Base-by-base conservation (phyloP, 2,888 invertebrate species). In the Gonocerus acuteangulatus region DNA sequence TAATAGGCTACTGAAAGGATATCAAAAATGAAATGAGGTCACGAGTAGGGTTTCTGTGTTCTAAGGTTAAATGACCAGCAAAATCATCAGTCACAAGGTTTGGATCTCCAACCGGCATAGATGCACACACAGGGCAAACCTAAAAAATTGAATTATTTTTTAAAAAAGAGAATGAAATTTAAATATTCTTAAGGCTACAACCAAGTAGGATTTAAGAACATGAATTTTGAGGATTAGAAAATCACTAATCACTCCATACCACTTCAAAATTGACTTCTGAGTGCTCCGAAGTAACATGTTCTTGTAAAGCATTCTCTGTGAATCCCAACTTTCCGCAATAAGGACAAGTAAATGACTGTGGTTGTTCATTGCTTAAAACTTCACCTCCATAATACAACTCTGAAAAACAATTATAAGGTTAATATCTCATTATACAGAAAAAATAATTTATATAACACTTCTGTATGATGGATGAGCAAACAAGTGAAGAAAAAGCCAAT, bases 41-140 rank as follows among this genome's bases (percentile, higher is more conserved):
- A 75, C 94, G 70, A 22, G 88, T 86, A 71, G 87, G 87, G 72
- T 84, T 85, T 72, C 93, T 85, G 78, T 97, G 97, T 75, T 96
- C 95, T 69, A 95, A 78, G 65, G 91, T 89, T 72, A 97, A 84
- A 81, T 97, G 97, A 71, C 92, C 90, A 68, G 93, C 89, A 78
- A 97, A 93, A 80, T 97, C 96, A 79, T 96, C 95, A 67, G 95
- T 95, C 77, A 95, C 91, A 74, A 94, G 86, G 80, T 96, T 96
- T 65, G 95, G 95, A 76, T 97, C 97, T 59, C 95, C 95, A 67
- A 95, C 95, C 39, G 95, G 94, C 78, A 91, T 83, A 66, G 95
- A 90, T 66, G 96, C 96, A 79, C 97, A 97, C 58, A 97, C 86
- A 67, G 97, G 97, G 77, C 97, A 97, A 62, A 96, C 93, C 84